Conservation (phyloP, 2,797 vertebrate genomes). For the Tragopan temminckii region DNA sequence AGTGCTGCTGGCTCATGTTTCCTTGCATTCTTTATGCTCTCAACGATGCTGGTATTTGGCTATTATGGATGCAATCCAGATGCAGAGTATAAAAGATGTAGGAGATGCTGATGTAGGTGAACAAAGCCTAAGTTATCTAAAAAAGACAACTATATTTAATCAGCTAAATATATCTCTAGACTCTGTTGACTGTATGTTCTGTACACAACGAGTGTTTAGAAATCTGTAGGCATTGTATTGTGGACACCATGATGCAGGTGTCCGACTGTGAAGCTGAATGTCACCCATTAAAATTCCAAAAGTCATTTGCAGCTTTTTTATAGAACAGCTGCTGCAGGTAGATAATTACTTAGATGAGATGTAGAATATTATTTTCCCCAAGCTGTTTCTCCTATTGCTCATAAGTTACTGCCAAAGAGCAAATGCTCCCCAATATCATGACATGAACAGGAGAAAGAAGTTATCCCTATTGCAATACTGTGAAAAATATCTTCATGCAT, state of each 20-base stretch:
- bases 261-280: not conserved
- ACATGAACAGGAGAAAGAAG: not conserved
- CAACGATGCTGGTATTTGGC: not conserved
- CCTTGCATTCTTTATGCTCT: not conserved
- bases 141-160: not conserved
- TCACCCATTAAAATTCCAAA: not conserved
- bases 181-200: not conserved
- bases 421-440: not conserved
- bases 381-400: not conserved
- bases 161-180: not conserved
- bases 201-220: not conserved
- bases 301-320: not conserved
- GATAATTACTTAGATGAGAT: not conserved
- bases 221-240: not conserved
- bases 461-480: not conserved
- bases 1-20: not conserved
- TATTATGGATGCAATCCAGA: not conserved
- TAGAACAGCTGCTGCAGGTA: not conserved
- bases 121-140: not conserved
- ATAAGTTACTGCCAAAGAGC: not conserved
- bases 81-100: not conserved
- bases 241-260: not conserved
- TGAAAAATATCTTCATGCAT: not conserved
- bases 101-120: not conserved
- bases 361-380: not conserved